Evolutionary conservation across 2,888 invertebrate genomes (phyloP), one percentile per base, ranked within the genome.

Genomic region (Empis livida): DNA sequence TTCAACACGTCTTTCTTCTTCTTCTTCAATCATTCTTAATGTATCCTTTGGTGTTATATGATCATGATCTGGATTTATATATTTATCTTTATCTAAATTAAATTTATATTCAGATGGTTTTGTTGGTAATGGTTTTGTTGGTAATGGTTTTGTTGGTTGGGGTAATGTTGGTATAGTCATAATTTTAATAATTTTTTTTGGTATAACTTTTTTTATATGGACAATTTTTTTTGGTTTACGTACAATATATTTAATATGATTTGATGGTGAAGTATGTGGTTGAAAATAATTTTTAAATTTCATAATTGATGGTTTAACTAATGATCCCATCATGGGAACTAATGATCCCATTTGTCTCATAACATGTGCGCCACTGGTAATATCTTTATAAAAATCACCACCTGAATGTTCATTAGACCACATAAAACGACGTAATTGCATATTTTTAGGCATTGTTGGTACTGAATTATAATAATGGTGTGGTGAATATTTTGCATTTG

Each of bases 351-450:
- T 61, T 3, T 57, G 55, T 45, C 59, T 59, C 61, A 67, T 61
- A 5, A 55, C 58, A 15, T 56, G 53, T 3, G 63, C 63, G 3
- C 62, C 59, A 1, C 53, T 54, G 10, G 60, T 61, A 45, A 51
- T 43, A 20, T 50, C 53, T 6, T 61, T 57, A 56, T 65, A 56
- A 0, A 64, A 43, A 1, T 56, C 58, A 20, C 60, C 51, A n/a
- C n/a, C n/a, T n/a, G n/a, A n/a, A n/a, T n/a, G n/a, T n/a, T n/a
- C n/a, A 65, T 60, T 10, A 61, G 59, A 23, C 68, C 68, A 68
- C 68, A 68, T 67, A 42, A 68, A 67, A 23, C 68, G 66, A 0
- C 68, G 61, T 15, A 40, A 17, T 48, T 67, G 65, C 37, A 64
- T 60, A 56, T 59, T 62, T 45, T 43, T 44, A 43, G 49, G 50